phyloP scores from a whole-genome alignment of 2,888 invertebrate species.

The Drosophila colorata region DNA sequence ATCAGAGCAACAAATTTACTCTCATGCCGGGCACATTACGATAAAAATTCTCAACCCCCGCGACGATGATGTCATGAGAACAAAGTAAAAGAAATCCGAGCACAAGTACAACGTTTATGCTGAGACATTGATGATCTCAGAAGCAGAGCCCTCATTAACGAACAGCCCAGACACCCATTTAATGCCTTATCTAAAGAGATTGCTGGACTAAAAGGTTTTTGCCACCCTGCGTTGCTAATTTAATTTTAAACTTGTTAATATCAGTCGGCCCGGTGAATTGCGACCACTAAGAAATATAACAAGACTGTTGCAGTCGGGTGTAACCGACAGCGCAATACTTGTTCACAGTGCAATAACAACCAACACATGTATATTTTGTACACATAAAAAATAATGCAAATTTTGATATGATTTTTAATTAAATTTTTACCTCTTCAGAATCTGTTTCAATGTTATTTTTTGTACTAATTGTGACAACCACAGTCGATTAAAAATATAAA shows the following conservation, averaged over 20 bases:
- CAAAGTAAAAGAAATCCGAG: slow-evolving; percentile 43
- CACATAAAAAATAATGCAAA: too few relatives aligned
- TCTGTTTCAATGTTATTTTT: too few relatives aligned
- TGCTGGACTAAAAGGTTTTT: slow-evolving; percentile 39
- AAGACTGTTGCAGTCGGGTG: too few relatives aligned
- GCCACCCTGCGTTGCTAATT: neutral
- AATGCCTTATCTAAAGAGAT: slow-evolving; percentile 35
- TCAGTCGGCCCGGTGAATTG: neutral
- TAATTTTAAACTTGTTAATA: neutral
- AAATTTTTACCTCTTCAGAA: too few relatives aligned
- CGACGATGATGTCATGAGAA: slow-evolving; percentile 45
- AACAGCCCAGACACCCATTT: slow-evolving; percentile 12
- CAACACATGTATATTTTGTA: too few relatives aligned
- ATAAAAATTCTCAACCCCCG: slow-evolving; percentile 18
- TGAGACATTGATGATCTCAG: slow-evolving; percentile 58
- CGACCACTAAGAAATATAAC: neutral
- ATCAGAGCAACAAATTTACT: slow-evolving; percentile 39
- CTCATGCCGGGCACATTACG: slow-evolving; percentile 40
- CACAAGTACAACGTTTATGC: slow-evolving; percentile 40
- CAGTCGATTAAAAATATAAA: too few relatives aligned
- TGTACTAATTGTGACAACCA: too few relatives aligned
- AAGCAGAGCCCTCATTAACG: slow-evolving; percentile 9
- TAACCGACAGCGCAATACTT: too few relatives aligned
- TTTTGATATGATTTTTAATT: too few relatives aligned
- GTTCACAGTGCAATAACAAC: too few relatives aligned